Evolutionary conservation across 2,113 vertebrate genomes (phyloP).

Genomic region (Anguilla japonica): DNA sequence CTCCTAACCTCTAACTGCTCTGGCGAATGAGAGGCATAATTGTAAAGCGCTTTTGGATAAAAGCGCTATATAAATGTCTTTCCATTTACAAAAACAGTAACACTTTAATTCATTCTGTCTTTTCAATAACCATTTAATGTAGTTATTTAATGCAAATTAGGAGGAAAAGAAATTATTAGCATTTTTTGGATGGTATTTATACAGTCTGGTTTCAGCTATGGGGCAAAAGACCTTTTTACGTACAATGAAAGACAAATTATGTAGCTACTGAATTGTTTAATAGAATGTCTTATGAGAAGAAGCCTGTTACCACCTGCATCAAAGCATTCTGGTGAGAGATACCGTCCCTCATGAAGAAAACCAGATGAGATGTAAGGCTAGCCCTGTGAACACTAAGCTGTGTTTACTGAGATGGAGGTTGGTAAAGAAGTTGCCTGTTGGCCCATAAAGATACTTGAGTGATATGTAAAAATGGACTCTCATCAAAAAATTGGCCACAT

Average conservation of each 20-base stretch:
- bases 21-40: no score
- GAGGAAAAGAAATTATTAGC: neutral
- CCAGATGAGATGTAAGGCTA: neutral
- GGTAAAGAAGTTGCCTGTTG: neutral
- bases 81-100: no score
- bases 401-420: neutral
- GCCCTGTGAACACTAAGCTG: neutral
- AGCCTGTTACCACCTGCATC: slow-evolving; percentile 2
- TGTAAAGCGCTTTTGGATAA: no score
- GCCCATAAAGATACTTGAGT: neutral
- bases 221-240: neutral
- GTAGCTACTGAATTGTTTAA: neutral
- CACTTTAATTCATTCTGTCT: neutral
- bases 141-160: neutral
- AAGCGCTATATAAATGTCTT: no score
- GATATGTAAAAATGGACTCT: neutral
- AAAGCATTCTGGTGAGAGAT: neutral
- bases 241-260: neutral
- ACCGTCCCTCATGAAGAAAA: neutral
- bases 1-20: no score
- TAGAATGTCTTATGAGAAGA: neutral
- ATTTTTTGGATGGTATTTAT: neutral
- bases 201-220: neutral
- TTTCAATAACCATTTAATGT: neutral
- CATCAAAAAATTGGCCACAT: neutral